Conservation (phyloP, 2,888 invertebrate genomes). For the Lapara coniferarum region DNA sequence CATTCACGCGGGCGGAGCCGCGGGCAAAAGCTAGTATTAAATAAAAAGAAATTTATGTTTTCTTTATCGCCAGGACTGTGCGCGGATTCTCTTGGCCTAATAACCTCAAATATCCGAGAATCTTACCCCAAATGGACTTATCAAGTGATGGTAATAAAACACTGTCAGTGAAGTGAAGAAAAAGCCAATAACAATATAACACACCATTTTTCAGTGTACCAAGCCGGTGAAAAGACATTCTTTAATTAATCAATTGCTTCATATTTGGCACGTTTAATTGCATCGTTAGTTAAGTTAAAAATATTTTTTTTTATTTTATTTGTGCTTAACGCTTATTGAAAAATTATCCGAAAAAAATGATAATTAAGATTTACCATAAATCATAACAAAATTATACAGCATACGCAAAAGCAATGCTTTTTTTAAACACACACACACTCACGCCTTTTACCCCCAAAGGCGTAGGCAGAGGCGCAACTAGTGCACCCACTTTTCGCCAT, state of each 20-base stretch:
- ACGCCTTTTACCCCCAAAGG: too few species aligned
- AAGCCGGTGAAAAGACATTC: not conserved
- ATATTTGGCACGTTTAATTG: not conserved
- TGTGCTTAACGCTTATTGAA: too few species aligned
- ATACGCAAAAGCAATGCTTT: not conserved
- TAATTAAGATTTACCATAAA: too few species aligned
- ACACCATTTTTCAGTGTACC: not conserved
- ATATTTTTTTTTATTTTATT: too few species aligned
- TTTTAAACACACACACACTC: too few species aligned
- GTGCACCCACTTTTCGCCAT: too few species aligned
- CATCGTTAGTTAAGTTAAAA: not conserved
- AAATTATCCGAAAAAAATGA: too few species aligned
- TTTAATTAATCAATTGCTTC: constrained; percentile 12
- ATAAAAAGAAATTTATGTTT: not conserved
- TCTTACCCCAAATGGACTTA: not conserved
- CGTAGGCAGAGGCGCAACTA: too few species aligned
- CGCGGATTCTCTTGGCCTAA: not conserved
- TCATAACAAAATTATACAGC: not conserved
- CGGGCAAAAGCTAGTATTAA: too few species aligned
- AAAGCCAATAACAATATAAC: constrained; percentile 3
- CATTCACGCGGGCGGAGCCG: too few species aligned
- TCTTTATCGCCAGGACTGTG: constrained; percentile 2
- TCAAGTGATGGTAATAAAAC: constrained; percentile 3
- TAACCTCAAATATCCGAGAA: not conserved
- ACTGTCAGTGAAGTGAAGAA: constrained; percentile 8